Conservation (phyloP, 2,113 vertebrate species). For the Polypterus senegalus region DNA sequence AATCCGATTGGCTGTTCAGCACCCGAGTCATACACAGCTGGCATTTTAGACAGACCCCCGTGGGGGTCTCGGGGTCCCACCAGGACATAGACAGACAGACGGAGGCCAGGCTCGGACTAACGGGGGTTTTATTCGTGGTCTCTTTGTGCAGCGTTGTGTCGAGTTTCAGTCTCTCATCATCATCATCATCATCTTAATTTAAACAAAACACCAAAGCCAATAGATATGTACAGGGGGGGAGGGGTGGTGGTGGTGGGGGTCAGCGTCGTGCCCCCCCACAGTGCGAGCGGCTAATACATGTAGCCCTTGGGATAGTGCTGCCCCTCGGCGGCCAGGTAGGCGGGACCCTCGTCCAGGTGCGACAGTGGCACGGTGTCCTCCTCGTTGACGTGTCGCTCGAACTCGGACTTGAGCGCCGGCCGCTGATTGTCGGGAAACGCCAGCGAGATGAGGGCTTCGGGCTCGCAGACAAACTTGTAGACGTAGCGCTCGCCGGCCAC, state of each 20-base stretch:
- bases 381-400: conserved; percentile 75
- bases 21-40: too few species aligned
- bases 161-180: not conserved
- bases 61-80: too few species aligned
- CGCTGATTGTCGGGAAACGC: conserved; percentile 88
- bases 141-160: not conserved
- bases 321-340: conserved; percentile 60
- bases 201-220: conserved; percentile 46
- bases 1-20: too few species aligned
- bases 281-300: conserved; percentile 59
- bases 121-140: too few species aligned
- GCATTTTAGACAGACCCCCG: too few species aligned
- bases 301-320: conserved; percentile 82
- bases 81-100: too few species aligned
- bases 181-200: conserved; percentile 43
- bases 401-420: conserved; percentile 70
- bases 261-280: too few species aligned
- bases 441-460: conserved; percentile 83
- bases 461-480: conserved; percentile 97
- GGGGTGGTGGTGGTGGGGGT: not conserved
- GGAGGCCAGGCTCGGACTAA: too few species aligned
- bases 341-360: conserved; percentile 69
- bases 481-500: conserved; percentile 96
- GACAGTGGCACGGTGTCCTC: conserved; percentile 90
- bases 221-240: conserved; percentile 55